Base-by-base conservation (phyloP, 1,140 invertebrate genomes). In the Drosophila obscura region DNA sequence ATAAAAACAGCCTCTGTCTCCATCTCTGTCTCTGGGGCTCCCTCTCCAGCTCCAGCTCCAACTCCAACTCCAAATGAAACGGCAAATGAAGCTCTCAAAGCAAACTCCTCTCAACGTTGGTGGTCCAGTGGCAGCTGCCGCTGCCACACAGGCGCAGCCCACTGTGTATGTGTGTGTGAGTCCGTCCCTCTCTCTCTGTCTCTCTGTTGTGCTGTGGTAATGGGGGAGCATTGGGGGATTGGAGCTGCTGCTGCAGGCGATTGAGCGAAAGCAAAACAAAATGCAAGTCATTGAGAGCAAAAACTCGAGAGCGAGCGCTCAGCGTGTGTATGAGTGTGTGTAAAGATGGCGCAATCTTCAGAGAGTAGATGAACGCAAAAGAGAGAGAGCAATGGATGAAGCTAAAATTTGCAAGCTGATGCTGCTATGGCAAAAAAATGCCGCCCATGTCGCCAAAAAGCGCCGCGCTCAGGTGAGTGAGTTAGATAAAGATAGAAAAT, bases 201-300 rank as follows among this genome's bases (percentile, higher is more conserved):
- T 43, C 53, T 43, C 46, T 46, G 31, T 31, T 31, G 31, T 31
- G 31, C 39, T 66, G 43, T 31, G 11, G 11, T 5, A 48, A 62
- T 67, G 61, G 72, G 69, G 75, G 76, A 75, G 64, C 78, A 77
- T 28, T 55, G 46, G 63, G 55, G 63, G 52, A 71, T 73, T 83
- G 80, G 66, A 84, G 35, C 35, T 39, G 35, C 35, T 39, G 80
- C 80, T 84, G 82, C 82, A 87, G 79, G 82, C 82, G 79, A 84
- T 68, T 76, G 80, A 71, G 65, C 66, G 64, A 69, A 68, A 82
- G 80, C 71, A 71, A 71, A 71, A 63, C 83, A 75, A 88, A 88
- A 58, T 87, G 83, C 82, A 87, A 87, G 82, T 88, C 82, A 87
- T 87, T 88, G 82, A 87, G 82, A 88, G 83, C 77, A 76, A 82